Conservation (phyloP, 2,888 invertebrate genomes). For the Linnaemya tessellans region DNA sequence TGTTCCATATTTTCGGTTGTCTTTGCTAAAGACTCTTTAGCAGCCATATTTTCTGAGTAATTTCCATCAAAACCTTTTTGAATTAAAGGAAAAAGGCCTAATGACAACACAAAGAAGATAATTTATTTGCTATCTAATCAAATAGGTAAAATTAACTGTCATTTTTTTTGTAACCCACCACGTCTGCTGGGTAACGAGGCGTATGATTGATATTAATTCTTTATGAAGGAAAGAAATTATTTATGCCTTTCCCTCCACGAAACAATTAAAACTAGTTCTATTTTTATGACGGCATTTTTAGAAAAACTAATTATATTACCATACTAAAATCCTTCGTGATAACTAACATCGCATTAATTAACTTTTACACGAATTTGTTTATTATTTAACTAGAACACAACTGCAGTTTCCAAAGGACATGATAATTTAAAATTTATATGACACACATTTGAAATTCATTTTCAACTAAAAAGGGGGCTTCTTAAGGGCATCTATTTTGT, state of each 20-base stretch:
- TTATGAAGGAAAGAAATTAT: neutral
- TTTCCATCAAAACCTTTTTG: neutral
- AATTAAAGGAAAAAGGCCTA: too few relatives aligned
- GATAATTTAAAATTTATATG: slow-evolving; percentile 12
- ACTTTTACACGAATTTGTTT: neutral
- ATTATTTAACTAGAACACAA: neutral
- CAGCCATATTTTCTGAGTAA: neutral
- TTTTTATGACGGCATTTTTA: too few relatives aligned
- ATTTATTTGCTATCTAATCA: neutral
- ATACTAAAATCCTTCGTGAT: neutral
- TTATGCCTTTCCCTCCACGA: neutral
- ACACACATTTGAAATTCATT: slow-evolving; percentile 15
- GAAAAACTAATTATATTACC: neutral
- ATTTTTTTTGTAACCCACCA: neutral
- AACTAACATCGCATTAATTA: slow-evolving; percentile 1
- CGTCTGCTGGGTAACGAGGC: neutral
- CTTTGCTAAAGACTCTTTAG: too few relatives aligned
- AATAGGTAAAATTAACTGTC: neutral
- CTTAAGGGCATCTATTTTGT: neutral
- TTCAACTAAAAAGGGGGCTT: neutral
- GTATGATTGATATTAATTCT: neutral
- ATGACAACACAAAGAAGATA: too few relatives aligned
- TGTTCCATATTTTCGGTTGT: neutral
- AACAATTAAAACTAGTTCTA: neutral
- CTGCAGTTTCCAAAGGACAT: neutral